These are phyloP conservation scores for Aphelenchoides fujianensis DNA, from an alignment of 1,140 invertebrate genomes.

Conservation along the genomic window DNA sequence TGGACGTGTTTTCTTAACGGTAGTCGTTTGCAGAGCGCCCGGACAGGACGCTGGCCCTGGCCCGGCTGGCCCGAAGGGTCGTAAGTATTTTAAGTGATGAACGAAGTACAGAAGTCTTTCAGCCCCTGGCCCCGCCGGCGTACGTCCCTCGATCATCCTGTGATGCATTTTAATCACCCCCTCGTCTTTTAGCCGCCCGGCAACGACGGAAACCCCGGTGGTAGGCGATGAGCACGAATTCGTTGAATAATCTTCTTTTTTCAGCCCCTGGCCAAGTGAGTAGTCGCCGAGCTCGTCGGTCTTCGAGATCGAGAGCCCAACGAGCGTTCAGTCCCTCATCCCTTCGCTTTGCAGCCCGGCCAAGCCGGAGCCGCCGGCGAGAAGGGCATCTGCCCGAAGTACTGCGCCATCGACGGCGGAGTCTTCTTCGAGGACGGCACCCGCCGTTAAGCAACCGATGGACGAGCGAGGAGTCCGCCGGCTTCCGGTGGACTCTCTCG, in stretches of 20 bases:
- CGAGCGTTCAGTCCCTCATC: no score
- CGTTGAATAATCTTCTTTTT: no score
- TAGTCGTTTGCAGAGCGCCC: background rate
- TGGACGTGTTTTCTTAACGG: background rate
- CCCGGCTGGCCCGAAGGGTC: conserved; percentile 1
- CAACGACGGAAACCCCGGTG: conserved; percentile 13
- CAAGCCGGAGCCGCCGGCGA: conserved; percentile 48
- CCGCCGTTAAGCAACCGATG: conserved; percentile 33
- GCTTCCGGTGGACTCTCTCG: background rate
- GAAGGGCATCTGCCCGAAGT: conserved; percentile 61
- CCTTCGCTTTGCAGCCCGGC: no score
- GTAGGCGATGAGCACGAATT: no score
- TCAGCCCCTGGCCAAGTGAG: background rate
- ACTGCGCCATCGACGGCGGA: conserved; percentile 60
- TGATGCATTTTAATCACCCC: no score
- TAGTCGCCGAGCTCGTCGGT: background rate
- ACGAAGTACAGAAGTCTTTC: no score
- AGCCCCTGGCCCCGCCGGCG: no score
- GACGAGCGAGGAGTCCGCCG: background rate
- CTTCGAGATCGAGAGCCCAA: no score
- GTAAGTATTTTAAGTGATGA: background rate
- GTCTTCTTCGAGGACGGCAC: conserved; percentile 62
- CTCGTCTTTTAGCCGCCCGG: no score
- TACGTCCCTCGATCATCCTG: no score
- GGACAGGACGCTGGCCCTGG: conserved; percentile 23